Percentiles rank a stretch among this genome's conserved stretches.
phyloP scores from a whole-genome alignment of 2,888 invertebrate species.

The Stenolophus ochropezus region DNA sequence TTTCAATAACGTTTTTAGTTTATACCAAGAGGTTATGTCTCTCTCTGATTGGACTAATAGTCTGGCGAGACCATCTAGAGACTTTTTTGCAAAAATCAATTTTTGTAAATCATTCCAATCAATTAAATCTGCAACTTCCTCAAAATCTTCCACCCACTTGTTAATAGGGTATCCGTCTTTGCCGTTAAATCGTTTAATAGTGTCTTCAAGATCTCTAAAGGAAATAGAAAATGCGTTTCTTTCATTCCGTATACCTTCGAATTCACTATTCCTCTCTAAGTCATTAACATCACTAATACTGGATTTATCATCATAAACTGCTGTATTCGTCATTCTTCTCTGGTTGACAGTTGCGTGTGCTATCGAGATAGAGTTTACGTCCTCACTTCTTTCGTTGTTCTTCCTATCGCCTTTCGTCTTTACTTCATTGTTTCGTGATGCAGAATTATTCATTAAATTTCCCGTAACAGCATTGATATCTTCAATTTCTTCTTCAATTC shows the following conservation, averaged over 20 bases:
- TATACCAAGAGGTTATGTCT: constrained; percentile 48
- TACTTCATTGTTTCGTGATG: neutral
- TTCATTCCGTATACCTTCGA: too few species aligned
- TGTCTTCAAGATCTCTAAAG: too few species aligned
- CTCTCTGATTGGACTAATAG: constrained; percentile 54
- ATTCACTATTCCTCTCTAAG: neutral
- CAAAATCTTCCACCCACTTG: constrained; percentile 59
- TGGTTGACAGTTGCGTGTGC: too few species aligned
- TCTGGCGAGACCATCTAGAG: constrained; percentile 56
- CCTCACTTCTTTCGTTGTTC: neutral
- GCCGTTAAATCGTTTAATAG: neutral
- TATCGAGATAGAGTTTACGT: too few species aligned
- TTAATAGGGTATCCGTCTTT: constrained; percentile 36
- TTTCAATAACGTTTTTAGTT: constrained; percentile 41
- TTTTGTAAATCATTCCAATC: too few species aligned
- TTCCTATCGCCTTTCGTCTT: neutral
- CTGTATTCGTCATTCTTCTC: neutral
- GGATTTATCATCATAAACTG: too few species aligned
- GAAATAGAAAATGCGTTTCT: too few species aligned
- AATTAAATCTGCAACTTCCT: constrained; percentile 36
- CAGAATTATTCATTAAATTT: too few species aligned
- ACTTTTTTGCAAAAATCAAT: constrained; percentile 38
- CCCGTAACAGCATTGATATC: too few species aligned
- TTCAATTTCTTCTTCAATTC: neutral
- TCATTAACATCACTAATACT: neutral